phyloP scores from a whole-genome alignment of 2,113 vertebrate species.

The Carassius carassius region DNA sequence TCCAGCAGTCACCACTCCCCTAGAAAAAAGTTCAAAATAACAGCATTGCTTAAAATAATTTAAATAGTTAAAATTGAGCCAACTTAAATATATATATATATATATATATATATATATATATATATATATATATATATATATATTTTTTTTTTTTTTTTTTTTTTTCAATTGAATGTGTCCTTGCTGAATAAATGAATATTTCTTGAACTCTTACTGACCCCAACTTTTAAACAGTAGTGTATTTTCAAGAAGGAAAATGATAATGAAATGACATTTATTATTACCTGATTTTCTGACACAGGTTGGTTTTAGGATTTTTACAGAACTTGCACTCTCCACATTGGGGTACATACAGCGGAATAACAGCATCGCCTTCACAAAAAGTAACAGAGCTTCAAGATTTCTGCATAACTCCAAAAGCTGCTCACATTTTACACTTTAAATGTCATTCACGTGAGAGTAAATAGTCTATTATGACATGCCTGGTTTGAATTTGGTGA shows the following conservation, averaged over 20 bases:
- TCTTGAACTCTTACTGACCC: too few relatives aligned
- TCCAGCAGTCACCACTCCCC: neutral
- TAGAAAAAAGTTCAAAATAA: neutral
- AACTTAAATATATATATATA: too few relatives aligned
- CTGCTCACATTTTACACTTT: neutral
- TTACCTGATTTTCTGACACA: slow-evolving; percentile 79
- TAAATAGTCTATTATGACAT: neutral
- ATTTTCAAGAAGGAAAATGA: neutral
- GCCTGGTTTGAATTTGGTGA: slow-evolving; percentile 91
- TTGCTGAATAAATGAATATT: neutral
- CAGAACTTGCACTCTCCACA: slow-evolving; percentile 84
- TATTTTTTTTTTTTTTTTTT: too few relatives aligned
- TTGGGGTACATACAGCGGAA: slow-evolving; percentile 81
- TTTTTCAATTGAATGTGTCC: neutral
- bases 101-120: too few relatives aligned
- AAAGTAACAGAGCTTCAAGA: neutral
- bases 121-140: too few relatives aligned
- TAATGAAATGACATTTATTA: too few relatives aligned
- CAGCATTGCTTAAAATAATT: too few relatives aligned
- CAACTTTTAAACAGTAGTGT: neutral
- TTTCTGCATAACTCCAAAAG: neutral
- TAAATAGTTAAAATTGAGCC: too few relatives aligned
- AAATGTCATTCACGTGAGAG: neutral
- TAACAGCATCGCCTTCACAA: slow-evolving; percentile 80
- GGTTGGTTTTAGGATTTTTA: slow-evolving; percentile 82